Evolutionary conservation across 2,113 vertebrate genomes (phyloP).

Genomic region (Mesocricetus auratus): DNA sequence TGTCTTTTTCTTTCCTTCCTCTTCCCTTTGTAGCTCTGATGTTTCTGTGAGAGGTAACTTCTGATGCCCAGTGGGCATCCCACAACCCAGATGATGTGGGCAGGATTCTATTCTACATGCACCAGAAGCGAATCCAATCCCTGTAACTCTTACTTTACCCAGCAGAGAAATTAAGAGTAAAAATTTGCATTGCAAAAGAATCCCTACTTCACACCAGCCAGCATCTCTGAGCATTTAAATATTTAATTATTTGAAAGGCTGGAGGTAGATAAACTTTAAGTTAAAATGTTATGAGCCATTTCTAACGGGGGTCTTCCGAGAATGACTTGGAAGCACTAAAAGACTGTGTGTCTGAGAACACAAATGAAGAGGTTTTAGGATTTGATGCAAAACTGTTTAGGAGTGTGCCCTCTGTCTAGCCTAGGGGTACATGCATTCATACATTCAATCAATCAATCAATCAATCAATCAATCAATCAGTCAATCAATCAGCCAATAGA

Average conservation of each 20-base stretch:
- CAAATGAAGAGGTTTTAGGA: constrained; percentile 38
- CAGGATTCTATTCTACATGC: neutral
- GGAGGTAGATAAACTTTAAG: constrained; percentile 69
- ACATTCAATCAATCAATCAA: neutral
- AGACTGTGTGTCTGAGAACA: constrained; percentile 25
- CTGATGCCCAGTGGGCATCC: neutral
- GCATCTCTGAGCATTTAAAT: constrained; percentile 69
- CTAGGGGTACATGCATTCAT: neutral
- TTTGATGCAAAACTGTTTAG: neutral
- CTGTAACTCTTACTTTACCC: constrained; percentile 56
- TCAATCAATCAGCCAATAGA: neutral
- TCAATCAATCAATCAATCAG: neutral
- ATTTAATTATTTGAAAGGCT: constrained; percentile 78
- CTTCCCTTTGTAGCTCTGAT: neutral
- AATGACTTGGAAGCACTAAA: constrained; percentile 52
- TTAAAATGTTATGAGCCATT: constrained; percentile 70
- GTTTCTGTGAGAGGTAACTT: constrained; percentile 13
- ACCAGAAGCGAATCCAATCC: constrained; percentile 5
- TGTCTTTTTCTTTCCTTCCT: neutral
- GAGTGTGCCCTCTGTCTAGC: neutral
- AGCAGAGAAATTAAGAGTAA: constrained; percentile 64
- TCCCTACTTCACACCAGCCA: constrained; percentile 52
- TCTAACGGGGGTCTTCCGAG: constrained; percentile 60
- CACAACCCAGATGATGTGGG: neutral
- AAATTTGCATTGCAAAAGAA: constrained; percentile 60